phyloP scores from a whole-genome alignment of 1,140 invertebrate species.

The Penaeus japonicus region DNA sequence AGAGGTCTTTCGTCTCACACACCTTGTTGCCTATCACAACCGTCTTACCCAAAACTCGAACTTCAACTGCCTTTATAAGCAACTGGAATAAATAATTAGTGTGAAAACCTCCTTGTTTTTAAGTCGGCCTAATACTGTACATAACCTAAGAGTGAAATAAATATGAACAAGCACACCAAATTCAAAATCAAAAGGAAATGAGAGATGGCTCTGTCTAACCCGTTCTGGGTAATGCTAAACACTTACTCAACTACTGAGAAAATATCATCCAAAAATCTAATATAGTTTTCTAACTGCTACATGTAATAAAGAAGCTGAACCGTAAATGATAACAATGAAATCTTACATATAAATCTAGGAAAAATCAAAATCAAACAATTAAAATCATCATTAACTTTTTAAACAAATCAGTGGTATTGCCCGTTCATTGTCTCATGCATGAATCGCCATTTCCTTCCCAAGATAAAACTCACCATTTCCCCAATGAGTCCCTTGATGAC shows the following conservation, averaged over 20 bases:
- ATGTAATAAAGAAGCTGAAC: too few species aligned
- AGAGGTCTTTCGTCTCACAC: constrained; percentile 72
- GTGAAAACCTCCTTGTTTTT: neutral
- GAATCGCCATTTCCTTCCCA: too few species aligned
- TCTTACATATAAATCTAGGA: too few species aligned
- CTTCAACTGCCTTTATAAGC: constrained; percentile 69
- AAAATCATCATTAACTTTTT: too few species aligned
- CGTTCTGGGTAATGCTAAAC: too few species aligned
- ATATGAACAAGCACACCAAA: neutral
- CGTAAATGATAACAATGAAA: too few species aligned
- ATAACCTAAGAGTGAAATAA: neutral
- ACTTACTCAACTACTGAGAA: neutral
- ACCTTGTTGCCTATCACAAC: constrained; percentile 70
- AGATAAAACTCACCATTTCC: constrained; percentile 62
- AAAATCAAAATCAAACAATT: too few species aligned
- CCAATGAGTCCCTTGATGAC: constrained; percentile 69
- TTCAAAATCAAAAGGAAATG: neutral
- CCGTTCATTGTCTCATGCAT: too few species aligned
- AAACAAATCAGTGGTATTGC: too few species aligned
- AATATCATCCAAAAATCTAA: neutral
- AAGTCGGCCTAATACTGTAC: neutral
- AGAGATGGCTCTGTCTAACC: too few species aligned
- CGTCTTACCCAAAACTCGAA: constrained; percentile 62
- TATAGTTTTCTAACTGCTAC: too few species aligned
- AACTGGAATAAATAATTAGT: constrained; percentile 60